Percentiles rank a stretch among this genome's conserved stretches.
These are phyloP conservation scores for Megaceryle alcyon DNA, from an alignment of 2,797 vertebrate genomes.

Conservation along the genomic window DNA sequence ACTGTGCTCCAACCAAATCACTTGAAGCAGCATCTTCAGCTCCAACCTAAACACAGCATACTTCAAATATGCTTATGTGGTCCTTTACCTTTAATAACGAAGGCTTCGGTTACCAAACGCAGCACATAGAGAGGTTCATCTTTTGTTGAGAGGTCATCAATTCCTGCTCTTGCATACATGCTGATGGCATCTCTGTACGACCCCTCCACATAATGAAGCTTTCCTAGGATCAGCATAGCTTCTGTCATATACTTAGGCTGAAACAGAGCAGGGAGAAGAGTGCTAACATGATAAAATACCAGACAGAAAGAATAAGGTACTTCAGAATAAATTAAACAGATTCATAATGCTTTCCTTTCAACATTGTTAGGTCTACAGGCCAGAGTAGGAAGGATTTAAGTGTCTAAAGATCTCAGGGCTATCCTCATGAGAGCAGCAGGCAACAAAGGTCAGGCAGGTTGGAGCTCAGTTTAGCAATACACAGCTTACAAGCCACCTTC, in stretches of 20 bases:
- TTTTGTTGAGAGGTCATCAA: conserved; percentile 88
- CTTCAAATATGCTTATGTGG: not conserved
- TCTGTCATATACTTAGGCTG: conserved; percentile 92
- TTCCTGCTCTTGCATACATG: conserved; percentile 92
- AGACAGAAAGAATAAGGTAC: not conserved
- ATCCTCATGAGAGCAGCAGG: not conserved
- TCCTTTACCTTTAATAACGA: conserved; percentile 93
- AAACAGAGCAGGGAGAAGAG: not conserved
- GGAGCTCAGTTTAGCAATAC: not conserved
- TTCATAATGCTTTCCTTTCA: not conserved
- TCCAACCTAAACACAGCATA: not conserved
- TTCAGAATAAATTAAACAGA: not conserved
- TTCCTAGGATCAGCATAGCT: conserved; percentile 92
- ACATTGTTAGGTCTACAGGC: not conserved
- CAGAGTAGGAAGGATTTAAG: not conserved
- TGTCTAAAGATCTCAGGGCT: not conserved
- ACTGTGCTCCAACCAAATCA: not conserved
- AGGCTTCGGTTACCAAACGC: conserved; percentile 92
- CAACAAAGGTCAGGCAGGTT: not conserved
- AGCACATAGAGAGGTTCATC: conserved; percentile 90
- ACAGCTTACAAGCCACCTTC: not conserved
- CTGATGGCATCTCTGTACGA: conserved; percentile 93
- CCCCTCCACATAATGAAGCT: conserved; percentile 93
- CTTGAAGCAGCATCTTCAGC: not conserved
- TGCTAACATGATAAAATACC: not conserved